Conservation (phyloP, 2,888 invertebrate species). For the Oasisia sp. region DNA sequence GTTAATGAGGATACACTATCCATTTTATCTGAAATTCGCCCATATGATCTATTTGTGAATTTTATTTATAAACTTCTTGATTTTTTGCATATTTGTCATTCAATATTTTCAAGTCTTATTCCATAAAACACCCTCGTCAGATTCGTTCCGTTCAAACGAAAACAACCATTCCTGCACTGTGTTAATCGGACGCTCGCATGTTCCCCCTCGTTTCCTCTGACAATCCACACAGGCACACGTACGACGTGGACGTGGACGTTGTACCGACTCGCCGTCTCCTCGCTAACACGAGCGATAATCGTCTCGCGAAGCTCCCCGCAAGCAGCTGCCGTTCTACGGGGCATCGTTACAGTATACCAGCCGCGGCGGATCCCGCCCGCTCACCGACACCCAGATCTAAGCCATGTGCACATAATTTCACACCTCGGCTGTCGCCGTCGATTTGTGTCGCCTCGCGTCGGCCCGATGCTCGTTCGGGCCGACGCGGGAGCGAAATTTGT, state of each 20-base stretch:
- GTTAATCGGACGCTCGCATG: no score
- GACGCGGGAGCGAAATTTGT: neutral
- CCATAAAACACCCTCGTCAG: no score
- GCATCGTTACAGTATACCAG: neutral
- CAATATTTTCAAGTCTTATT: no score
- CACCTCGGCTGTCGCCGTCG: conserved; percentile 3
- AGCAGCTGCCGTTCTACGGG: neutral
- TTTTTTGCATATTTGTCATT: no score
- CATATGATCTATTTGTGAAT: no score
- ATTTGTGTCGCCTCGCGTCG: conserved; percentile 5
- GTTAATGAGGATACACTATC: no score
- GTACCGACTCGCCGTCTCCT: neutral
- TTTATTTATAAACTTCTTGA: no score
- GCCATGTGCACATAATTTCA: conserved; percentile 17
- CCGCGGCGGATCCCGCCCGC: neutral
- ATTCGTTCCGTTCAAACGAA: no score
- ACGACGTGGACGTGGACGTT: neutral
- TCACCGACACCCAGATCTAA: neutral
- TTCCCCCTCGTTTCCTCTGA: neutral
- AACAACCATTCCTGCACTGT: no score
- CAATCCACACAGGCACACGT: neutral
- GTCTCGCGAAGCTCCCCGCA: neutral
- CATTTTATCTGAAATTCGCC: no score
- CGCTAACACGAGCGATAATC: neutral
- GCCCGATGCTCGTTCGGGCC: neutral